Evolutionary conservation across 2,113 vertebrate species (phyloP), one percentile per base, ranked within the genome.

Genomic region (Chaenocephalus aceratus): DNA sequence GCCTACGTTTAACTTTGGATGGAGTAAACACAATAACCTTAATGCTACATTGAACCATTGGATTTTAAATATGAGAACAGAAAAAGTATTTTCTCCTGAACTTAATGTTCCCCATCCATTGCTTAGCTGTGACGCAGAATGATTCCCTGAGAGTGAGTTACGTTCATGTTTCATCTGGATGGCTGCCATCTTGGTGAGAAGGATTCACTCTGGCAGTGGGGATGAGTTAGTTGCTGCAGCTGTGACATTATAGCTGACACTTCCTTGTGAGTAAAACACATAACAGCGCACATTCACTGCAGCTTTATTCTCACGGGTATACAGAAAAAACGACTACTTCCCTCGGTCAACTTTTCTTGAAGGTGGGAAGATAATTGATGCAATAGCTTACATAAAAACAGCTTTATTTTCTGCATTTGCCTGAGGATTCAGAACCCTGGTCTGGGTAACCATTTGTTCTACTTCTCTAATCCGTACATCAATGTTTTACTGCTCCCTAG

Each of bases 401-500:
- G 36, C 36, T 41, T 7, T 30, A 30, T 10, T 61, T 41, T 45
- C 49, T 36, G 21, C 6, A 11, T 36, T 6, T n/a, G 0, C 26
- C n/a, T 59, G 4, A 51, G 36, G 23, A 75, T 45, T 62, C 45
- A 9, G 15, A 57, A 45, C 46, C 45, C 16, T 5, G 21, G 12
- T 30, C 44, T 58, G 15, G 21, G 18, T 44, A 9, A 36, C n/a
- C 44, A 14, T 2, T 46, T 3, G 4, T 15, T 0, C 0, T 0
- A 1, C 5, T 6, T 41, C 16, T 51, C 30, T 3, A 3, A 48
- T 23, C 3, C n/a, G 44, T 51, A 36, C 6, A 45, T 41, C n/a
- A 65, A 57, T 85, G 10, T 63, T 77, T 49, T 79, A 88, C 82
- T 90, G 85, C 80, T 66, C 69, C 60, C 91, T 80, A 45, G 69